Percentiles rank a stretch among this genome's conserved stretches.
These are phyloP conservation scores for Ectropis crepuscularia DNA, from an alignment of 2,888 invertebrate genomes.

Conservation along the genomic window DNA sequence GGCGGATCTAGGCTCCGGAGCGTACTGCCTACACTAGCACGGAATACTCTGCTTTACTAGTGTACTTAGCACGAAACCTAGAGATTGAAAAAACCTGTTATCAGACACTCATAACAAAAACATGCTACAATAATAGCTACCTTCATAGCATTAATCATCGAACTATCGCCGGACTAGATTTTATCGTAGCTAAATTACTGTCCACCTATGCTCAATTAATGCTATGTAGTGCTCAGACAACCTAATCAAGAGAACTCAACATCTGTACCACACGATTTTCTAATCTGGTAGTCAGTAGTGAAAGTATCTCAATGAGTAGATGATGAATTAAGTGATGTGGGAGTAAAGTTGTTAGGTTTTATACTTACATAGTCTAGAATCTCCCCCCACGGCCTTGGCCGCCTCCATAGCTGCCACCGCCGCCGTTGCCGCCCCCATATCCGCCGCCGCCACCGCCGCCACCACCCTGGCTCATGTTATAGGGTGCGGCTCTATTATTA, in stretches of 20 bases:
- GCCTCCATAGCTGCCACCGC: constrained; percentile 73
- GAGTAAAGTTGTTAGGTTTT: constrained; percentile 27
- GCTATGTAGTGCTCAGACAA: constrained; percentile 73
- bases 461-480: constrained; percentile 88
- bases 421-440: constrained; percentile 66
- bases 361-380: constrained; percentile 72
- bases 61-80: constrained; percentile 85
- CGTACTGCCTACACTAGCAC: constrained; percentile 85
- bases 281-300: constrained; percentile 47
- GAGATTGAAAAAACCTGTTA: constrained; percentile 82
- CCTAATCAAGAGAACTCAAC: constrained; percentile 50
- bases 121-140: constrained; percentile 66
- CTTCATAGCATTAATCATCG: constrained; percentile 79
- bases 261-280: constrained; percentile 52
- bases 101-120: constrained; percentile 67
- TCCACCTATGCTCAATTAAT: constrained; percentile 68
- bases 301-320: constrained; percentile 34
- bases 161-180: constrained; percentile 45
- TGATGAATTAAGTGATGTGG: constrained; percentile 49
- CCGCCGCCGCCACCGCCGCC: constrained; percentile 79
- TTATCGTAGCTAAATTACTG: constrained; percentile 25
- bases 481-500: constrained; percentile 88
- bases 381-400: constrained; percentile 71
- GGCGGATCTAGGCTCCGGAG: constrained; percentile 84
- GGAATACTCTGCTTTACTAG: constrained; percentile 82